phyloP scores from a whole-genome alignment of 2,888 invertebrate genomes.

The Pecten maximus region DNA sequence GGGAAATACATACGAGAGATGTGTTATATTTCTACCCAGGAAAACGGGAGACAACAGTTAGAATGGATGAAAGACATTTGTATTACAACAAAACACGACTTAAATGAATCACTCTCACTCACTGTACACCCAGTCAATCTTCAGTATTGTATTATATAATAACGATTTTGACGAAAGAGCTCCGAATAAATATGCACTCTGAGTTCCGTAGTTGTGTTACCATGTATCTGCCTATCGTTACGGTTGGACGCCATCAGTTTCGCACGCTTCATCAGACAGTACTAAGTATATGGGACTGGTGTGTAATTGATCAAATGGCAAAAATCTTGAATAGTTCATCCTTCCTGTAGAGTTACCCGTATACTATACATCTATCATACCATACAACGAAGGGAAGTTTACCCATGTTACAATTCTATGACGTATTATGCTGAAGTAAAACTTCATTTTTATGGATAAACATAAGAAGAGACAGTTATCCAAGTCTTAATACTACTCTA shows the following conservation, averaged over 20 bases:
- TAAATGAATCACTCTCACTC: not conserved
- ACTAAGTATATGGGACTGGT: not conserved
- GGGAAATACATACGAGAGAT: too few relatives aligned
- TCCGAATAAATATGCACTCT: not conserved
- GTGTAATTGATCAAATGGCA: not conserved
- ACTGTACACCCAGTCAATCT: not conserved
- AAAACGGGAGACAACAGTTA: not conserved
- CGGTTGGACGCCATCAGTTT: too few relatives aligned
- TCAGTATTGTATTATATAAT: not conserved
- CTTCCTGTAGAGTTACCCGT: not conserved
- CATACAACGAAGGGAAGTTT: not conserved
- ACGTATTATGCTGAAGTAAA: not conserved
- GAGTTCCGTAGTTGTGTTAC: too few relatives aligned
- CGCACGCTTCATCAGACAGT: not conserved
- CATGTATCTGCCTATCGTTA: too few relatives aligned
- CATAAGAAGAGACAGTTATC: not conserved
- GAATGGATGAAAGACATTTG: conserved; percentile 24
- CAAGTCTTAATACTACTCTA: not conserved
- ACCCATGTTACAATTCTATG: not conserved
- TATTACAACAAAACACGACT: not conserved
- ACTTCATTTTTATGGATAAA: not conserved
- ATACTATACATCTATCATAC: not conserved
- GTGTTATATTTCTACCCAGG: too few relatives aligned
- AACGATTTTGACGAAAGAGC: not conserved
- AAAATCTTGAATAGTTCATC: not conserved